Base-by-base conservation (phyloP, 2,797 vertebrate genomes). In the Hephaestus fuliginosus region DNA sequence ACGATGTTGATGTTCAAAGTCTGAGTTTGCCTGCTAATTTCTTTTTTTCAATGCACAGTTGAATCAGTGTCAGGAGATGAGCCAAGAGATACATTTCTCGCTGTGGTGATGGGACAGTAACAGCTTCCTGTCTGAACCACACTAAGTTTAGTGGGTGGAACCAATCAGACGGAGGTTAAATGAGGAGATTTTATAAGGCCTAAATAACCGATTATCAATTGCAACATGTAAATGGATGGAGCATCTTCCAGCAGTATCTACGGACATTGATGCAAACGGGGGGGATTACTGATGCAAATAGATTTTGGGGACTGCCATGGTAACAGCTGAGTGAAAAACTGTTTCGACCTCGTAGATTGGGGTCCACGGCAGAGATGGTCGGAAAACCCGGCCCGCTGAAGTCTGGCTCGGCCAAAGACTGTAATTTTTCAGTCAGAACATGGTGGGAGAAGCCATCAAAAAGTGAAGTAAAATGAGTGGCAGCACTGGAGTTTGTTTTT, bases 341-440 rank as follows among this genome's bases (percentile, higher is more conserved):
- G 53, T 52, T 69, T 46, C 76, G 74, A 68, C 67, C 64, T 82
- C 43, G 43, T 14, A 55, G 70, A 84, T 61, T 53, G 66, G 73
- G 66, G 70, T 83, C 48, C 49, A 18, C 58, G 10, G 76, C 17
- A 57, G 53, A 75, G 74, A 57, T 15, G 58, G 66, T 76, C 3
- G 60, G 82, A 86, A 86, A 88, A 85, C 53, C 53, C 25, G 1
- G 15, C 52, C 79, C 76, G 44, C 73, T 78, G 62, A 85, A 77
- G 73, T 70, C 66, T 90, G 81, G 71, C 56, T 53, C 20, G 64
- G 83, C 67, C 63, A 51, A 78, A 76, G 74, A 39, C 74, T 82
- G 62, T 68, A 39, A 81, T 89, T 87, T 86, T 85, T 84, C 71
- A 88, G 70, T 89, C 80, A 70, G 53, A 78, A 70, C 69, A 61